Evolutionary conservation across 2,888 invertebrate genomes (phyloP).

Genomic region (Agrochola litura): DNA sequence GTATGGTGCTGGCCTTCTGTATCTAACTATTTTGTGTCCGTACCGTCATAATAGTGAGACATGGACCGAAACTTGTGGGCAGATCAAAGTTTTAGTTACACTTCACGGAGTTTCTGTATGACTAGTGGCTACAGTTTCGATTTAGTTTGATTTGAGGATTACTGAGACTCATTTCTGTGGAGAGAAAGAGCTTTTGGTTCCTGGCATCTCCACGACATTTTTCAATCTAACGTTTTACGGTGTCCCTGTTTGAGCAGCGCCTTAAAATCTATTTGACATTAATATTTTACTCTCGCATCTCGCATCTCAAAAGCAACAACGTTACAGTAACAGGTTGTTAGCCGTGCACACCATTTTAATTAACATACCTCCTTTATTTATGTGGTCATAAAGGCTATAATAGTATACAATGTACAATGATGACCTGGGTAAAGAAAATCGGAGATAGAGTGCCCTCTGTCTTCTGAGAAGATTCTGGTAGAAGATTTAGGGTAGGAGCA

Average conservation of each 20-base stretch:
- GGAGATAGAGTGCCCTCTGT: neutral
- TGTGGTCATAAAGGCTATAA: constrained; percentile 27
- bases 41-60: neutral
- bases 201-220: no score
- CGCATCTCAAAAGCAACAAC: constrained; percentile 19
- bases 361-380: constrained; percentile 26
- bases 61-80: constrained; percentile 12
- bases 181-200: neutral
- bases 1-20: constrained; percentile 2
- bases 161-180: neutral
- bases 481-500: no score
- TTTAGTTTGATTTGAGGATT: constrained; percentile 41
- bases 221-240: no score
- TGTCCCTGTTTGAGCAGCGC: no score
- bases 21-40: neutral
- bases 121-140: constrained; percentile 19
- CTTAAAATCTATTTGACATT: no score
- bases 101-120: constrained; percentile 35
- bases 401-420: neutral
- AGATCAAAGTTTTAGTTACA: constrained; percentile 51
- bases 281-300: neutral
- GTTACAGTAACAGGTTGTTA: constrained; percentile 12
- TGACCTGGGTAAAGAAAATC: neutral
- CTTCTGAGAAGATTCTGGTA: no score
- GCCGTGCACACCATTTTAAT: constrained; percentile 17